These are phyloP conservation scores for Leptopilina boulardi DNA, from an alignment of 1,140 invertebrate species.

Conservation along the genomic window DNA sequence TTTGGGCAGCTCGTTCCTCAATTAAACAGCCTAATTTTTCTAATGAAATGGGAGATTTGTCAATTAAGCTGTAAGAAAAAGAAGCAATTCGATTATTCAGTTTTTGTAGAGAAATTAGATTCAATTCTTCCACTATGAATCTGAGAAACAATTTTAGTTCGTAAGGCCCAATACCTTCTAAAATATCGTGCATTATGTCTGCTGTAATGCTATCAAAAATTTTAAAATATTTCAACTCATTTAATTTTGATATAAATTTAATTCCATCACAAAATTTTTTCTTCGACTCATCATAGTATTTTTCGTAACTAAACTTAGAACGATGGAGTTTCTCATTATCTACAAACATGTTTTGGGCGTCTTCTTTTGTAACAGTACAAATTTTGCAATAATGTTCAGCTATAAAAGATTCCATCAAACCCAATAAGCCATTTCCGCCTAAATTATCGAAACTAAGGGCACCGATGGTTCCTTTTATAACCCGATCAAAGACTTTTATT, in stretches of 20 bases:
- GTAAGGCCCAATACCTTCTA: constrained; percentile 47
- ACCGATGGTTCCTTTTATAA: constrained; percentile 42
- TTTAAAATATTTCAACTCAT: constrained; percentile 47
- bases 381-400: constrained; percentile 50
- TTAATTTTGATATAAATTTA: constrained; percentile 41
- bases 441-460: constrained; percentile 52
- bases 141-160: constrained; percentile 48
- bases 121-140: constrained; percentile 37
- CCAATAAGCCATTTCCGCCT: constrained; percentile 45
- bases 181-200: constrained; percentile 48
- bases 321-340: constrained; percentile 41
- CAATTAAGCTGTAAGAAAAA: constrained; percentile 48
- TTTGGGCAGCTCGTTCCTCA: constrained; percentile 36
- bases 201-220: constrained; percentile 44
- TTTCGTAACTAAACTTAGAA: constrained; percentile 15
- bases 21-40: constrained; percentile 32
- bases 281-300: constrained; percentile 32
- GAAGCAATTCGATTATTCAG: constrained; percentile 46
- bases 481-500: constrained; percentile 34
- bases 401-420: constrained; percentile 46
- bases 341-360: constrained; percentile 35
- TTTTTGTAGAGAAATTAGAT: constrained; percentile 40
- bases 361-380: constrained; percentile 43
- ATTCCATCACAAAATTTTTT: constrained; percentile 18
- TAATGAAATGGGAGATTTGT: constrained; percentile 33